Evolutionary conservation across 2,888 invertebrate species (phyloP).

Genomic region (Dolichomitus sp.): DNA sequence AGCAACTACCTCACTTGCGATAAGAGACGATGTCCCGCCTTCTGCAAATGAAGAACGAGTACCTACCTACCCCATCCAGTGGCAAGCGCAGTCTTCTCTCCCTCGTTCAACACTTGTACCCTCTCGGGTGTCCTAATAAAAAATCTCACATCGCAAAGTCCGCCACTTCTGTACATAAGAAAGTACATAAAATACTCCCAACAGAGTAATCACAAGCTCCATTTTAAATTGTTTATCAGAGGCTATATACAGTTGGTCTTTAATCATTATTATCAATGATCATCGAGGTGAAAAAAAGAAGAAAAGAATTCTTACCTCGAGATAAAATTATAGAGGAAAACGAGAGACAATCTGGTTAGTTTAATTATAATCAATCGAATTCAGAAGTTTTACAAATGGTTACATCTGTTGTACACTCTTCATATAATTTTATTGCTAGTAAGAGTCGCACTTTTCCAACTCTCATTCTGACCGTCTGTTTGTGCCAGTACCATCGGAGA

Average conservation of each 20-base stretch:
- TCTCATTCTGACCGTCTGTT: no score
- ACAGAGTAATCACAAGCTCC: neutral
- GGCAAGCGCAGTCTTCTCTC: constrained; percentile 7
- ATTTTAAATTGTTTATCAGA: neutral
- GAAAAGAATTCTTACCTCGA: neutral
- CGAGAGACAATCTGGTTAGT: no score
- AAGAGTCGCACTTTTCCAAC: no score
- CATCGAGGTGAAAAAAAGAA: neutral
- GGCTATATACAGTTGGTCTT: neutral
- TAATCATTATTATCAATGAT: constrained; percentile 1
- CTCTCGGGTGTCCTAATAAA: neutral
- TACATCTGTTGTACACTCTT: no score
- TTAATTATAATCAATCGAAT: no score
- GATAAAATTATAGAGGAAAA: neutral
- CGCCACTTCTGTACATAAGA: neutral
- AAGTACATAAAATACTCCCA: neutral
- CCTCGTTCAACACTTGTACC: constrained; percentile 7
- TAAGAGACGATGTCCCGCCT: constrained; percentile 38
- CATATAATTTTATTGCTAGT: no score
- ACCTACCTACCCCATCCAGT: constrained; percentile 21
- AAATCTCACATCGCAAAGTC: neutral
- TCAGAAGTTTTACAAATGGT: no score
- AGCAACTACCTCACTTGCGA: constrained; percentile 47
- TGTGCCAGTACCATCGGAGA: no score
- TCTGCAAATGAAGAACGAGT: constrained; percentile 46